Evolutionary conservation across 2,113 vertebrate species (phyloP), one percentile per base, ranked within the genome.

Genomic region (Urocolius indicus): DNA sequence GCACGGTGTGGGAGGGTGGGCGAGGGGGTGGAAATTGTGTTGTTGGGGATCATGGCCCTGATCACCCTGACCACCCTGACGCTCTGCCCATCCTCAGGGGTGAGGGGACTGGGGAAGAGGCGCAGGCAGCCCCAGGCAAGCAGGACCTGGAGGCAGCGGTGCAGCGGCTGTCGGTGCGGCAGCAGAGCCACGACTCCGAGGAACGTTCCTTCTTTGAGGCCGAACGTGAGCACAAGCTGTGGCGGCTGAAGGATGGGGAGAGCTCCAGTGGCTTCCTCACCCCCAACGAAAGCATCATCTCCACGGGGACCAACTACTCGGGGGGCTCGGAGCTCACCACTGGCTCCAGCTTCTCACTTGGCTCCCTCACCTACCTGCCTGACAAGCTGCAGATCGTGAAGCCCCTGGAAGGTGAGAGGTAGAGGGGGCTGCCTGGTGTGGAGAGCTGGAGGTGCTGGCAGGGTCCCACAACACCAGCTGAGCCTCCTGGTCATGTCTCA

Each of bases 351-450:
- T 94, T 98, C 59, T 98, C 98, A 4, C 95, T 98, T 5, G 88
- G 98, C 63, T 98, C 98, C 29, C 97, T 98, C 59, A 96, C 98
- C 46, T 98, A 97, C 95, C 97, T 99, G 72, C 98, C 98, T 0
- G 99, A 99, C 89, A 98, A 99, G 41, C 98, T 99, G 92, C 99
- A 99, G 98, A 99, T 99, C 2, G 91, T 99, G 89, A 98, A 99
- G 96, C 98, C 98, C 3, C 96, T 99, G 97, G 99, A 99, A 98
- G 98, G 98, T 98, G 89, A 95, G 96, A 51, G 46, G 23, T 7
- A 22, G 30, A 20, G 41, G 24, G 32, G 30, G 19, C 29, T 41
- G 9, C 26, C 13, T 0, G 0, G 15, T 19, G 4, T 4, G 30
- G 2, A 3, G 61, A 52, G 69, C n/a, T 46, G 63, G 24, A 9